Conservation (phyloP, 2,113 vertebrate species). For the Typhlomys cinereus region DNA sequence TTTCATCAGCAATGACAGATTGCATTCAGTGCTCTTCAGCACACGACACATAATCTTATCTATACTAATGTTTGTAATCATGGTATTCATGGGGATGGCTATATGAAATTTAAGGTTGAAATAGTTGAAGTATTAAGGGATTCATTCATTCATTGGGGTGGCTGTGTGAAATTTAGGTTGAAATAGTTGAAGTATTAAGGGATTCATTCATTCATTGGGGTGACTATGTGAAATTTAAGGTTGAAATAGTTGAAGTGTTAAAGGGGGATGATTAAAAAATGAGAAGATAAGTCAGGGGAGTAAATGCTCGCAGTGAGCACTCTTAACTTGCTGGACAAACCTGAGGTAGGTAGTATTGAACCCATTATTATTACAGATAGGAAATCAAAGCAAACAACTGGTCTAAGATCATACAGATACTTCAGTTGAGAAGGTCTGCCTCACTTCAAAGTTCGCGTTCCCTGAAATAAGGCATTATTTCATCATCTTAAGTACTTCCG, state of each 20-base stretch:
- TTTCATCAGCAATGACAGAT: slow-evolving; percentile 20
- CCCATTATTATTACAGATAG: neutral
- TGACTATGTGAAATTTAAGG: neutral
- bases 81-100: neutral
- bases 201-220: neutral
- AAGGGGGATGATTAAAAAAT: neutral
- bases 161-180: neutral
- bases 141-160: neutral
- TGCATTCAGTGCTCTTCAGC: neutral
- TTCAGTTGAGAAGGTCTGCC: neutral
- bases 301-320: neutral
- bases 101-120: slow-evolving; percentile 37
- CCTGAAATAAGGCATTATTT: neutral
- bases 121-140: neutral
- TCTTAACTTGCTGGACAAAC: neutral
- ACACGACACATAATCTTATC: neutral
- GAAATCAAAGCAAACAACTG: neutral
- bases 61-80: neutral
- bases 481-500: neutral
- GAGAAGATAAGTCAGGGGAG: neutral
- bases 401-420: neutral
- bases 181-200: too few relatives aligned
- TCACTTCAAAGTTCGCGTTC: neutral
- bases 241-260: slow-evolving; percentile 28
- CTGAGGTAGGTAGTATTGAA: neutral